Conservation (phyloP, 2,888 invertebrate species). For the Bombylius discolor region DNA sequence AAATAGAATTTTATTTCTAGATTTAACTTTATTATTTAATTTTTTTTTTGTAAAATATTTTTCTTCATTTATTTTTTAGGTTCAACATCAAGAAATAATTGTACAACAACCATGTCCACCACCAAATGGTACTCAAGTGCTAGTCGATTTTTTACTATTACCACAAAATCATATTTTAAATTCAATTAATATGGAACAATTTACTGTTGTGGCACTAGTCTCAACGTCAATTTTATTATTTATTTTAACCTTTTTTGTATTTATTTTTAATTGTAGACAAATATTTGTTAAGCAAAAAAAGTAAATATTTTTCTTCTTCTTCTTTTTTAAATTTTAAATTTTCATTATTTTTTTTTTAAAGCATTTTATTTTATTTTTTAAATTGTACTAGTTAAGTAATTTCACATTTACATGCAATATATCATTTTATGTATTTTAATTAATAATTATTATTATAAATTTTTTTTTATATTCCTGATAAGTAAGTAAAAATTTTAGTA, state of each 20-base stretch:
- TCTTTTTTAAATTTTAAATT: not conserved
- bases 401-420: too few relatives aligned
- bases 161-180: constrained; percentile 41
- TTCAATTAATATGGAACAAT: constrained; percentile 40
- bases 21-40: not conserved
- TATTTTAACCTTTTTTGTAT: constrained; percentile 45
- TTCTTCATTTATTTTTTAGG: constrained; percentile 34
- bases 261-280: constrained; percentile 42
- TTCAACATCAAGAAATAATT: constrained; percentile 76
- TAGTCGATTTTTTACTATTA: constrained; percentile 42
- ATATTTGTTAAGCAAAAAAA: constrained; percentile 18
- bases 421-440: too few relatives aligned
- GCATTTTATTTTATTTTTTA: too few relatives aligned
- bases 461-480: too few relatives aligned
- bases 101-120: constrained; percentile 70
- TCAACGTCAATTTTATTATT: constrained; percentile 50
- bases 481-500: too few relatives aligned
- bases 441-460: too few relatives aligned
- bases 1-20: too few relatives aligned
- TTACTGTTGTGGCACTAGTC: constrained; percentile 47
- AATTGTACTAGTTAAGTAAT: too few relatives aligned
- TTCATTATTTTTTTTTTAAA: too few relatives aligned
- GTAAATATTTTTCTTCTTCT: not conserved
- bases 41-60: not conserved
- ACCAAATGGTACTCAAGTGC: constrained; percentile 61